A percentile compares a stretch with the other conserved stretches of the same genome.
Evolutionary conservation across 2,888 invertebrate species (phyloP).

Genomic region (Pseudococcus jackbeardsleyi): DNA sequence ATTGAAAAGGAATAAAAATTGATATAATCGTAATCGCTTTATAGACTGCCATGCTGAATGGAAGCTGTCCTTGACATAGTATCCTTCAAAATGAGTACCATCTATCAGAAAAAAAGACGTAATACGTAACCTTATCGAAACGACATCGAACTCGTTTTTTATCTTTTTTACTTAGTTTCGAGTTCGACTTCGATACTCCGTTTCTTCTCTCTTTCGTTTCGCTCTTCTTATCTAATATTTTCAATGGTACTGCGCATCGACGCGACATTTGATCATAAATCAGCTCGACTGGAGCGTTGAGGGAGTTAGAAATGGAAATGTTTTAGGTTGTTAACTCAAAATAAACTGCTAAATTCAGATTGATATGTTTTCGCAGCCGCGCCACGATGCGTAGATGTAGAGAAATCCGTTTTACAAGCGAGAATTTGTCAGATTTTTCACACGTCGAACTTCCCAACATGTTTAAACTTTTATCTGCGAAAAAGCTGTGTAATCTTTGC

Average conservation of each 20-base stretch:
- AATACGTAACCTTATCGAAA: constrained; percentile 30
- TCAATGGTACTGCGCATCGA: constrained; percentile 8
- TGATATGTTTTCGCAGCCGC: background rate
- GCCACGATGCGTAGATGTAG: background rate
- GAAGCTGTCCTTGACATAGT: constrained; percentile 26
- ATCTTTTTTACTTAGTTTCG: constrained; percentile 1
- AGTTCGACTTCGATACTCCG: background rate
- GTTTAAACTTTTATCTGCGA: constrained; percentile 8
- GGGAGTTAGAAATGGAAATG: constrained; percentile 44
- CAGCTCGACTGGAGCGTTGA: constrained; percentile 7
- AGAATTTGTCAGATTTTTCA: constrained; percentile 37
- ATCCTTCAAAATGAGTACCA: constrained; percentile 40
- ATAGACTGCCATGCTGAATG: constrained; percentile 4
- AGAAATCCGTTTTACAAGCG: constrained; percentile 33
- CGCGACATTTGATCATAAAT: constrained; percentile 40
- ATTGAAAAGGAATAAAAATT: constrained; percentile 36
- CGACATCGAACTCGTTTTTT: constrained; percentile 45
- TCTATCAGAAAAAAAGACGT: constrained; percentile 39
- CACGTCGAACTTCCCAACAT: constrained; percentile 3
- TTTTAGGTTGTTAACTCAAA: constrained; percentile 29
- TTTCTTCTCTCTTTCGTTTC: background rate
- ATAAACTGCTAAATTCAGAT: constrained; percentile 48
- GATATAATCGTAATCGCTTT: constrained; percentile 43
- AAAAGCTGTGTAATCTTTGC: background rate
- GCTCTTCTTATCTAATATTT: constrained; percentile 4